Percentiles rank a stretch among this genome's conserved stretches.
Conservation (phyloP, 2,888 invertebrate genomes). For the Coenonympha glycerion region DNA sequence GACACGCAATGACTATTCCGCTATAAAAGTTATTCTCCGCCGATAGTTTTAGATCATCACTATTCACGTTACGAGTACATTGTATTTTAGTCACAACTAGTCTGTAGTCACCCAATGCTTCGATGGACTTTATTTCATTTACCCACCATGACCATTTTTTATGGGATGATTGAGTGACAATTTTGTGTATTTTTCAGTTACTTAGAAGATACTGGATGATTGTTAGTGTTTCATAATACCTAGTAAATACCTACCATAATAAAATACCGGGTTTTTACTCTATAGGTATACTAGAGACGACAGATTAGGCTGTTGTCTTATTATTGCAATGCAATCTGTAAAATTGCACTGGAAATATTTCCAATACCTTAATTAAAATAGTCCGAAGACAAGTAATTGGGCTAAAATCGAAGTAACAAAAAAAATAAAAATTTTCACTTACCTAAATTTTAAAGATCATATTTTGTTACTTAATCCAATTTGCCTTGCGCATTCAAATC, state of each 20-base stretch:
- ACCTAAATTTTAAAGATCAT: too few species aligned
- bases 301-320: too few species aligned
- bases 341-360: too few species aligned
- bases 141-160: constrained; percentile 36
- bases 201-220: neutral
- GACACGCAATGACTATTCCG: constrained; percentile 67
- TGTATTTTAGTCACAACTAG: constrained; percentile 34
- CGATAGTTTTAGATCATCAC: constrained; percentile 19
- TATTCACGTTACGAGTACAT: too few species aligned
- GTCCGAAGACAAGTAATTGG: too few species aligned
- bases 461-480: neutral
- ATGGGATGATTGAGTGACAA: constrained; percentile 38
- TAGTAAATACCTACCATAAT: neutral
- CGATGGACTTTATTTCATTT: constrained; percentile 46
- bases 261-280: neutral
- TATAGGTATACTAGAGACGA: too few species aligned
- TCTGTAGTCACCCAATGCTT: constrained; percentile 40
- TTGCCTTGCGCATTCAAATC: neutral
- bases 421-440: too few species aligned
- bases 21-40: constrained; percentile 37
- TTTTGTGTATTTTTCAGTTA: neutral
- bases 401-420: too few species aligned
- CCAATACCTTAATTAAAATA: too few species aligned
- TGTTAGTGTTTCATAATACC: too few species aligned
- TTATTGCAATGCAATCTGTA: too few species aligned